These are phyloP conservation scores for Ramphastos sulfuratus DNA, from an alignment of 2,113 vertebrate species.

Conservation along the genomic window DNA sequence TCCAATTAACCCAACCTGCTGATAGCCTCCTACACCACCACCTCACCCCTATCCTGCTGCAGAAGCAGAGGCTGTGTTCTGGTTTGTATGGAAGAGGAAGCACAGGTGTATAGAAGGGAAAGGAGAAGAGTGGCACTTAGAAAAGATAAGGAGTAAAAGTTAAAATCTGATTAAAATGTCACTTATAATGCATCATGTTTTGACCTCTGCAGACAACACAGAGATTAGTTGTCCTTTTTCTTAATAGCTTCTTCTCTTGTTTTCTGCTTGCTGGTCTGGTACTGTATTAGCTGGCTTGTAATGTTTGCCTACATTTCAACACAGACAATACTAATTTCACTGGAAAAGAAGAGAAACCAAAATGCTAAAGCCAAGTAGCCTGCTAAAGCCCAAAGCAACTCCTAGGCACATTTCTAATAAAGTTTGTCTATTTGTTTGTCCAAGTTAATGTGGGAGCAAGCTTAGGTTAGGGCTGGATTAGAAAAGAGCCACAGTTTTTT, in stretches of 20 bases:
- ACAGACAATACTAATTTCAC: background rate
- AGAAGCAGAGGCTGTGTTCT: background rate
- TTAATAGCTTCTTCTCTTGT: background rate
- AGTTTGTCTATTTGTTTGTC: background rate
- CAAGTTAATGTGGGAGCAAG: background rate
- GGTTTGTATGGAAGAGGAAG: background rate
- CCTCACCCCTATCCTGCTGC: background rate
- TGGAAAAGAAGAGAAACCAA: background rate
- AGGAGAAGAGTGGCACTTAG: background rate
- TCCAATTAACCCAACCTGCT: background rate
- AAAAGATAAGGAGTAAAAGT: too few species aligned
- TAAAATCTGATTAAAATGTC: too few species aligned
- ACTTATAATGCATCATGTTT: background rate
- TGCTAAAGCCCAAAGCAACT: background rate
- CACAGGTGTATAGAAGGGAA: fast-evolving
- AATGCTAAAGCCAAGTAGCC: background rate
- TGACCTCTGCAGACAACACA: background rate
- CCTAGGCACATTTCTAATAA: background rate
- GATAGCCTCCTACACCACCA: background rate
- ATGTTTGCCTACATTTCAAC: background rate
- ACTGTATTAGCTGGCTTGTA: background rate
- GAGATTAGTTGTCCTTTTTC: background rate
- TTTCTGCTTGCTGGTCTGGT: background rate
- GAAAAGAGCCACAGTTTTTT: background rate
- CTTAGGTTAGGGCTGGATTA: background rate